Conservation (phyloP, 2,797 vertebrate genomes). For the Diceros bicornis region DNA sequence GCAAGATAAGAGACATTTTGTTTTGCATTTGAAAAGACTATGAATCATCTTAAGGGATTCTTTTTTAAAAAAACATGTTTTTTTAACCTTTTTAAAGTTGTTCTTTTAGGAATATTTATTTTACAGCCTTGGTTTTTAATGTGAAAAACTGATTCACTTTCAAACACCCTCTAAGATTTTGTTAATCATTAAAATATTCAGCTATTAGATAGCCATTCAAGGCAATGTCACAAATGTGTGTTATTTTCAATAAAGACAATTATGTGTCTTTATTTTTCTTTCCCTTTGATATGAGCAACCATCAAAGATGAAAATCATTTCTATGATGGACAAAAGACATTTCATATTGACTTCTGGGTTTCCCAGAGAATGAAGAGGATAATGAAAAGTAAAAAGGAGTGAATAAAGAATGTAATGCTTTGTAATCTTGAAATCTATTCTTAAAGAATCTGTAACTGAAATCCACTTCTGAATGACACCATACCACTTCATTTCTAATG, state of each 20-base stretch:
- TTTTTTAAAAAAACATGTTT: neutral
- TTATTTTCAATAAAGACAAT: constrained; percentile 63
- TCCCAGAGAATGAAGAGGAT: constrained; percentile 62
- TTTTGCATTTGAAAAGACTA: constrained; percentile 58
- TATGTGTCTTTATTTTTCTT: constrained; percentile 76
- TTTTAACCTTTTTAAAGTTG: neutral
- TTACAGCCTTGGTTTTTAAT: neutral
- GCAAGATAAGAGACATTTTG: neutral
- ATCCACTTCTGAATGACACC: constrained; percentile 70
- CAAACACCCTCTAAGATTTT: neutral
- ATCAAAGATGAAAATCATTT: constrained; percentile 75
- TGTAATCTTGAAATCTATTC: constrained; percentile 76
- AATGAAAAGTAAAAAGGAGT: constrained; percentile 76
- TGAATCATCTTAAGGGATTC: neutral
- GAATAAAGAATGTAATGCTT: constrained; percentile 73
- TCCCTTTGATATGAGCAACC: constrained; percentile 70
- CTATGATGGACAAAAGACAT: constrained; percentile 61
- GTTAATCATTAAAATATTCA: constrained; percentile 69
- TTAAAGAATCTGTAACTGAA: constrained; percentile 76
- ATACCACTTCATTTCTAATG: neutral
- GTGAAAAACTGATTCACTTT: constrained; percentile 63
- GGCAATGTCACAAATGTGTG: constrained; percentile 21
- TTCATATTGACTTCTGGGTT: constrained; percentile 77
- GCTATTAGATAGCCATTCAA: neutral
- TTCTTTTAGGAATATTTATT: constrained; percentile 55